A percentile compares a stretch with the other conserved stretches of the same genome.
phyloP scores from a whole-genome alignment of 2,113 vertebrate genomes.

The Australoheros scitulus region DNA sequence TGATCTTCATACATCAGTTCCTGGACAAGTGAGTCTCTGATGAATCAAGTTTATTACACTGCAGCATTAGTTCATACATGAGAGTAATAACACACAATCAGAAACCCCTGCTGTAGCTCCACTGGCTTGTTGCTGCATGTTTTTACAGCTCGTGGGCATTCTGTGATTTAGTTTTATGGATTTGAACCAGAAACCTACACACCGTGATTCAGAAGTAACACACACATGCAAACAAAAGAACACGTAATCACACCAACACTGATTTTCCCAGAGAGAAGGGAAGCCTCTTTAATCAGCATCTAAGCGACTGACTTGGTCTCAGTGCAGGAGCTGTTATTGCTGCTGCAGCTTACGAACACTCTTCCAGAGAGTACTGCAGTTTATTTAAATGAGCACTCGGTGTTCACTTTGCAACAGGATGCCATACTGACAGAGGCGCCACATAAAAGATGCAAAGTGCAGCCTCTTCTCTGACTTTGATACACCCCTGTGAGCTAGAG shows the following conservation, averaged over 20 bases:
- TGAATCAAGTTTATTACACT: rapidly evolving
- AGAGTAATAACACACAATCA: background rate
- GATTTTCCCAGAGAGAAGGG: background rate
- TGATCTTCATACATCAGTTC: background rate
- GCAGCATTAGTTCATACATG: background rate
- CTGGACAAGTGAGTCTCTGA: background rate
- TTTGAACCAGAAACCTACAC: background rate
- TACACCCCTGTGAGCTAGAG: rapidly evolving
- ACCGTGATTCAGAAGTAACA: background rate
- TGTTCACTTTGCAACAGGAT: background rate
- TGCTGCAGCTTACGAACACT: background rate
- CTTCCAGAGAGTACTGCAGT: background rate
- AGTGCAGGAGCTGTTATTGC: background rate
- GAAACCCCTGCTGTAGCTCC: background rate
- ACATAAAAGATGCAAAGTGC: background rate
- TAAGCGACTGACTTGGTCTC: background rate
- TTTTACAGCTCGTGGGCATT: background rate
- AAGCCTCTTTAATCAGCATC: background rate
- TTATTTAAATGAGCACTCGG: background rate
- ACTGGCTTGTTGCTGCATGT: background rate
- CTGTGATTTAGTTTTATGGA: background rate
- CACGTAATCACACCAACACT: background rate
- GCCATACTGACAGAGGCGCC: too few species aligned
- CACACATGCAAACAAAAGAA: background rate
- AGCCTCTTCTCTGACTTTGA: background rate